phyloP scores from a whole-genome alignment of 1,140 invertebrate species.

The Ganaspis sp. region DNA sequence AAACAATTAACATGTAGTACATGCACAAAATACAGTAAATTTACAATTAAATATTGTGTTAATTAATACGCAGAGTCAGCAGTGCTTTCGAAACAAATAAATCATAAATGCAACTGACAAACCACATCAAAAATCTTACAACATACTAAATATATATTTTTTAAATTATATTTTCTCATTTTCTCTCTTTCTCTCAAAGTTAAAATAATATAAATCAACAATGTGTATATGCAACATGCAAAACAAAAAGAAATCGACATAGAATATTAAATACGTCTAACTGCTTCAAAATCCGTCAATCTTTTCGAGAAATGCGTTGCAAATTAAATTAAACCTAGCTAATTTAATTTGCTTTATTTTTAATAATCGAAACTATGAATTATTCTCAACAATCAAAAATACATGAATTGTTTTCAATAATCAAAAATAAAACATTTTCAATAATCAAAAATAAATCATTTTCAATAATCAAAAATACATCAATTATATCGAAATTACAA shows the following conservation, averaged over 20 bases:
- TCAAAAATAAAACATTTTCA: too few relatives aligned
- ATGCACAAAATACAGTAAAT: too few relatives aligned
- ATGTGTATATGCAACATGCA: slow-evolving; percentile 73
- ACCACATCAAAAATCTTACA: slow-evolving; percentile 29
- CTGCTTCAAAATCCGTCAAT: neutral
- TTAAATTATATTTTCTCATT: slow-evolving; percentile 12
- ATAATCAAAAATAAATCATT: neutral
- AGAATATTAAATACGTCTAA: slow-evolving; percentile 11
- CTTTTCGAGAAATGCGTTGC: neutral
- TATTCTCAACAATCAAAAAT: neutral
- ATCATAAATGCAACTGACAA: slow-evolving; percentile 42
- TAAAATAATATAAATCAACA: slow-evolving; percentile 74
- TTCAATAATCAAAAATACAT: neutral
- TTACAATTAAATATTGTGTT: too few relatives aligned
- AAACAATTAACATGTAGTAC: too few relatives aligned
- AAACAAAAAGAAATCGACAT: slow-evolving; percentile 67
- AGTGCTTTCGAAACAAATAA: slow-evolving; percentile 39
- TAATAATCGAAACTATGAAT: neutral
- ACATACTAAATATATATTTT: slow-evolving; percentile 29
- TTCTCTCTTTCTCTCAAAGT: neutral
- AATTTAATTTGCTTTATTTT: too few relatives aligned
- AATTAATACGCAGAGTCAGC: slow-evolving; percentile 17
- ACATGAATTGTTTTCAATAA: too few relatives aligned
- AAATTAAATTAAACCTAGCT: too few relatives aligned
- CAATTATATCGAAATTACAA: too few relatives aligned